These are phyloP conservation scores for Arbacia lixula DNA, from an alignment of 53 echinoderm and acorn worm genomes.

Conservation along the genomic window DNA sequence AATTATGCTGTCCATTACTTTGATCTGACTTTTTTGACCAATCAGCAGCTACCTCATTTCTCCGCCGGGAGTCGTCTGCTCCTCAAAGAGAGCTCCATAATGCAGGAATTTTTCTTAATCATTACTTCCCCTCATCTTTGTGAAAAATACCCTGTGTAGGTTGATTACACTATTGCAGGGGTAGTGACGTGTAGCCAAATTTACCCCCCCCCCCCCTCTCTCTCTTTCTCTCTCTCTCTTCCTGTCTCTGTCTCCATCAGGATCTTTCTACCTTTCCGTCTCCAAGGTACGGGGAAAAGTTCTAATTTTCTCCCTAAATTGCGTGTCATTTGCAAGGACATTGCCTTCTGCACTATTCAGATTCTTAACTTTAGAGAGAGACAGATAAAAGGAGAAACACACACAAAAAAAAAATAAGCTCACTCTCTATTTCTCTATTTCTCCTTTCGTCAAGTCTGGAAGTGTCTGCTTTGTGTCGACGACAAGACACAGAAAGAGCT, in stretches of 20 bases:
- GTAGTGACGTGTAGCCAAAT: not conserved
- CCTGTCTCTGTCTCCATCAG: too few relatives aligned
- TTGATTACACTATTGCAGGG: constrained; percentile 37
- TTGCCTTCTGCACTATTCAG: constrained; percentile 34
- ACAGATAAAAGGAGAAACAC: constrained; percentile 29
- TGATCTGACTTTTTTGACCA: constrained; percentile 22
- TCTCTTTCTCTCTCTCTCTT: too few relatives aligned
- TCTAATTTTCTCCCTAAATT: constrained; percentile 44
- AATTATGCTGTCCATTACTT: constrained; percentile 40
- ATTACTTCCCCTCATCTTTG: constrained; percentile 15
- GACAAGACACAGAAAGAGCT: constrained; percentile 1
- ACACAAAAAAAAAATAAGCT: constrained; percentile 23
- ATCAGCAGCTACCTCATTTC: constrained; percentile 45
- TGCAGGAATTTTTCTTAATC: constrained; percentile 44
- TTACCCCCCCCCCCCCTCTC: too few relatives aligned
- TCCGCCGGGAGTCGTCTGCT: constrained; percentile 9
- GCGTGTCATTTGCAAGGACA: constrained; percentile 48
- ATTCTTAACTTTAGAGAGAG: too few relatives aligned
- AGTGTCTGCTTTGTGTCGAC: constrained; percentile 13
- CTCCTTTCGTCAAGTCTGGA: not conserved
- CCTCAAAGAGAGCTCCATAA: constrained; percentile 19
- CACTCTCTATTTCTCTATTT: constrained; percentile 8
- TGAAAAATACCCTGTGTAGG: constrained; percentile 22
- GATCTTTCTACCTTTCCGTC: constrained; percentile 1
- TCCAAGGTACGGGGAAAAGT: constrained; percentile 6